Conservation (phyloP, 2,888 invertebrate species). For the Nudaria mundana region DNA sequence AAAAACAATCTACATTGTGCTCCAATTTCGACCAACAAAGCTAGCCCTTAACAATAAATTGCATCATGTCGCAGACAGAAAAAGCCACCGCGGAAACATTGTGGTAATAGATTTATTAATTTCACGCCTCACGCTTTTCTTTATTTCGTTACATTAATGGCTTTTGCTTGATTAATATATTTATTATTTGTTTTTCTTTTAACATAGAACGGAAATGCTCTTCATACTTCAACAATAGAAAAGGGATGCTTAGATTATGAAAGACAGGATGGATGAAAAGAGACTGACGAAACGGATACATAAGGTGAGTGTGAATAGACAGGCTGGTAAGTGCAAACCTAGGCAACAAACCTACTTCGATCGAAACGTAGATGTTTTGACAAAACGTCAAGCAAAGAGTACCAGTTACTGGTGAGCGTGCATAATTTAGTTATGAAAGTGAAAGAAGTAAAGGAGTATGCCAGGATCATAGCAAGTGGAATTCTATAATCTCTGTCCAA, state of each 20-base stretch:
- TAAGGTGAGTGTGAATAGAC: too few species aligned
- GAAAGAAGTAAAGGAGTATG: too few species aligned
- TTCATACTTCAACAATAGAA: not conserved
- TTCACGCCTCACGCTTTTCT: slow-evolving; percentile 48
- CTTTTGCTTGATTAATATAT: slow-evolving; percentile 40
- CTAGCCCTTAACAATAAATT: slow-evolving; percentile 60
- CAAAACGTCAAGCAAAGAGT: too few species aligned
- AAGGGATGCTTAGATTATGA: not conserved
- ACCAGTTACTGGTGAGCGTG: too few species aligned
- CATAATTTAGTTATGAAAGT: too few species aligned
- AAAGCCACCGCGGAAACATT: slow-evolving; percentile 58
- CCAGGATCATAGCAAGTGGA: too few species aligned
- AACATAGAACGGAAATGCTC: not conserved
- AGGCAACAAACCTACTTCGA: too few species aligned
- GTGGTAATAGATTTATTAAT: slow-evolving; percentile 75
- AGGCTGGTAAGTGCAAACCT: too few species aligned
- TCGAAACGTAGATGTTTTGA: too few species aligned
- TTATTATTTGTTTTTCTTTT: slow-evolving; percentile 11
- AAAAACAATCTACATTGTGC: too few species aligned
- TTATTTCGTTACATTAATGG: slow-evolving; percentile 32
- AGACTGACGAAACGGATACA: too few species aligned
- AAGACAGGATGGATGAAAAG: not conserved
- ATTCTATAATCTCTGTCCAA: too few species aligned
- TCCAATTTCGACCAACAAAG: slow-evolving; percentile 26
- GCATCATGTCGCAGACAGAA: slow-evolving; percentile 64